phyloP scores from a whole-genome alignment of 2,113 vertebrate genomes.

The Siphamia tubifer region DNA sequence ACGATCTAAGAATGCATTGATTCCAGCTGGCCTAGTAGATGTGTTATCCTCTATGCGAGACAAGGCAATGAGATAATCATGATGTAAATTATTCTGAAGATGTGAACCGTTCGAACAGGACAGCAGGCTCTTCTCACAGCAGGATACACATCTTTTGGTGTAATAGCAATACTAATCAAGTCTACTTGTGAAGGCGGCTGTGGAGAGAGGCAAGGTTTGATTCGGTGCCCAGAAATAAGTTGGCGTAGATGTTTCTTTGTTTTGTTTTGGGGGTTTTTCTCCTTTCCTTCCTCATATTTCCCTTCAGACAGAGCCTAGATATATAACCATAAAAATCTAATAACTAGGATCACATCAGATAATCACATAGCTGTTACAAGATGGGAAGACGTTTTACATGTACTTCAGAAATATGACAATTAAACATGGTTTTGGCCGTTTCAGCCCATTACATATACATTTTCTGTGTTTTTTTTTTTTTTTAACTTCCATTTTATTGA shows the following conservation, averaged over 20 bases:
- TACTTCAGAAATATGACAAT: too few relatives aligned
- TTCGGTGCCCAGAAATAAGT: constrained; percentile 16
- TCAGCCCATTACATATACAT: too few relatives aligned
- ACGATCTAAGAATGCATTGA: not conserved
- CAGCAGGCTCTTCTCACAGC: not conserved
- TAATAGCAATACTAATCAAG: constrained; percentile 1
- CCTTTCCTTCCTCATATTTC: too few relatives aligned
- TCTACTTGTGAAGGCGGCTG: constrained; percentile 6
- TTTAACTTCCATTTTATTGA: too few relatives aligned
- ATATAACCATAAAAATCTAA: too few relatives aligned
- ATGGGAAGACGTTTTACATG: too few relatives aligned
- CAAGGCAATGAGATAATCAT: not conserved
- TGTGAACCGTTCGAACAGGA: not conserved
- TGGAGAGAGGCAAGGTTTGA: constrained; percentile 6
- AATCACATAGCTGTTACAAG: too few relatives aligned
- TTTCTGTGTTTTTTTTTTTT: too few relatives aligned
- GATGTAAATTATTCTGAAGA: too few relatives aligned
- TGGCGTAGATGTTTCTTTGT: not conserved
- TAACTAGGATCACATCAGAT: too few relatives aligned
- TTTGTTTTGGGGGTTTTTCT: too few relatives aligned
- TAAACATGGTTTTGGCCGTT: too few relatives aligned
- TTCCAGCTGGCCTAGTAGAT: not conserved
- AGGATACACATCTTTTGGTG: not conserved
- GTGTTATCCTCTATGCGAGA: not conserved
- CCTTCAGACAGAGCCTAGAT: not conserved